Evolutionary conservation across 2,888 invertebrate species (phyloP).

Genomic region (Coenonympha glycerion): DNA sequence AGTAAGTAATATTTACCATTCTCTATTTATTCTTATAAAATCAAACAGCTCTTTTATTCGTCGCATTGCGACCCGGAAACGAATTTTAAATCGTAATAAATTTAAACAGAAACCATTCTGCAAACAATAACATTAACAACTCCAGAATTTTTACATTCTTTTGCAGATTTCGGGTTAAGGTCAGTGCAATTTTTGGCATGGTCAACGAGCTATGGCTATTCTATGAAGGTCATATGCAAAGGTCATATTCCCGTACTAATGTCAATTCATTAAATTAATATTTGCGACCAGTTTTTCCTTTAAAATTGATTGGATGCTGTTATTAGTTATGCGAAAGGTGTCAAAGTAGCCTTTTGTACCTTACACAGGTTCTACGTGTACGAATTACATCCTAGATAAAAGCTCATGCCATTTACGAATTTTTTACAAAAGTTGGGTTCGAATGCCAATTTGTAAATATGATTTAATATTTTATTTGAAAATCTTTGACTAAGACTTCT

Average conservation of each 20-base stretch:
- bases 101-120: not conserved
- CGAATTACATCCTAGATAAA: no score
- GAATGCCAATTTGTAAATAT: no score
- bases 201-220: constrained; percentile 15
- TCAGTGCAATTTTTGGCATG: constrained; percentile 19
- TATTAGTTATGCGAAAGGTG: not conserved
- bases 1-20: no score
- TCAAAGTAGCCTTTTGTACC: no score
- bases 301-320: not conserved
- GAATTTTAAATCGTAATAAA: not conserved
- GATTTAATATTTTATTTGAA: no score
- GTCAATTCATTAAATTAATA: constrained; percentile 5
- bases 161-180: constrained; percentile 20
- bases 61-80: not conserved
- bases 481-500: no score
- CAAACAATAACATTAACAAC: constrained; percentile 2
- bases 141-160: constrained; percentile 2
- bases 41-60: not conserved
- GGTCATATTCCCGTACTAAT: constrained; percentile 6
- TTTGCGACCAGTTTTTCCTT: not conserved
- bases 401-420: no score
- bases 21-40: no score
- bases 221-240: constrained; percentile 1
- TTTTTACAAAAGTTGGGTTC: no score
- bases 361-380: no score